These are phyloP conservation scores for Thaumatotibia leucotreta DNA, from an alignment of 1,140 invertebrate genomes.

Conservation along the genomic window DNA sequence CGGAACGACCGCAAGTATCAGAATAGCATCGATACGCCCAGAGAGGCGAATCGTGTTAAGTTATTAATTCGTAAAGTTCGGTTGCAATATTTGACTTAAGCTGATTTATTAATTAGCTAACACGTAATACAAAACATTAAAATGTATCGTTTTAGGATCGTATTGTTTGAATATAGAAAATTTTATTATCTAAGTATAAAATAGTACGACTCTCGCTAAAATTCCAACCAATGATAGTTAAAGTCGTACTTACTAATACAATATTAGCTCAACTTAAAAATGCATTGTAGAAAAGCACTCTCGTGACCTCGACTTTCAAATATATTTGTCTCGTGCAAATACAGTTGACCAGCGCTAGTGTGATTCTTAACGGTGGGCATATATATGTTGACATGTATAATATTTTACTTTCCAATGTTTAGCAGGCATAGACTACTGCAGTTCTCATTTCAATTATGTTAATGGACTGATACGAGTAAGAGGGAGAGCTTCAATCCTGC, in stretches of 20 bases:
- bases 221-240: too few species aligned
- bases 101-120: too few species aligned
- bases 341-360: background rate
- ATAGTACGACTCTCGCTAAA: too few species aligned
- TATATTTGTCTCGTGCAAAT: background rate
- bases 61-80: too few species aligned
- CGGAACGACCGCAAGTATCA: constrained; percentile 20
- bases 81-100: too few species aligned
- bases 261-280: too few species aligned
- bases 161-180: too few species aligned
- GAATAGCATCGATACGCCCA: background rate
- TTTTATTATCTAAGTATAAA: too few species aligned
- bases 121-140: too few species aligned
- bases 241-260: too few species aligned
- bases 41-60: too few species aligned
- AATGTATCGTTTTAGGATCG: too few species aligned
- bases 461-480: constrained; percentile 34
- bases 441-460: constrained; percentile 47
- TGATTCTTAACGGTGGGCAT: background rate
- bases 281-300: background rate
- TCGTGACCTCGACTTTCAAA: background rate
- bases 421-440: constrained; percentile 21
- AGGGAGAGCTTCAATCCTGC: constrained; percentile 33
- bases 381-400: background rate
- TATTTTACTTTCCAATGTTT: constrained; percentile 7